Conservation (phyloP, 1,140 invertebrate species). For the Megathymus violae region DNA sequence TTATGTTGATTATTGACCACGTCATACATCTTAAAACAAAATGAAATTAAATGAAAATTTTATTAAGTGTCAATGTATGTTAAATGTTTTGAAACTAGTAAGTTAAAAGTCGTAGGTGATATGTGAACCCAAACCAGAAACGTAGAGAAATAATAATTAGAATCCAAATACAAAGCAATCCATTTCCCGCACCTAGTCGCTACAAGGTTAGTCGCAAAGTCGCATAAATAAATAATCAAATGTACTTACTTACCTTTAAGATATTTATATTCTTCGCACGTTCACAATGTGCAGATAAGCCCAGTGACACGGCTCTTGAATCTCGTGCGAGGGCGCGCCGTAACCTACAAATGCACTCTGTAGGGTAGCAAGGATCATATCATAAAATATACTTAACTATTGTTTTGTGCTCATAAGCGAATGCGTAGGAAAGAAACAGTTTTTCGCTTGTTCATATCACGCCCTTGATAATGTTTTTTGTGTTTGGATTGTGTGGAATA, state of each 20-base stretch:
- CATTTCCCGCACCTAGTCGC: too few relatives aligned
- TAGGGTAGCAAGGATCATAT: conserved; percentile 7
- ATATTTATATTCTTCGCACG: conserved; percentile 23
- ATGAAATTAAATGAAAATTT: too few relatives aligned
- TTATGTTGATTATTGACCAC: too few relatives aligned
- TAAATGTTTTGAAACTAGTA: too few relatives aligned
- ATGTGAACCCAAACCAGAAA: too few relatives aligned
- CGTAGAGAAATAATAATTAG: too few relatives aligned
- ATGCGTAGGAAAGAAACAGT: neutral
- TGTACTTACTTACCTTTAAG: neutral
- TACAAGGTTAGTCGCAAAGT: conserved; percentile 11
- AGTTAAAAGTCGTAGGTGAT: too few relatives aligned
- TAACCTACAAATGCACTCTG: conserved; percentile 20
- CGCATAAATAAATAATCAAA: neutral
- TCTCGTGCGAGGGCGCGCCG: conserved; percentile 16
- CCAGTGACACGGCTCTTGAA: conserved; percentile 21
- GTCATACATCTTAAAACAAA: too few relatives aligned
- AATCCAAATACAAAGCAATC: too few relatives aligned
- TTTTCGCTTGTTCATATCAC: neutral
- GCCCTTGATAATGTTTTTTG: neutral
- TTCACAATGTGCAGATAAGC: conserved; percentile 32
- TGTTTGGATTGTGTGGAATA: conserved; percentile 2
- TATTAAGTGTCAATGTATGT: too few relatives aligned
- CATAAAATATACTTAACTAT: conserved; percentile 27
- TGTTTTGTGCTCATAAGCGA: conserved; percentile 8